Conservation (phyloP, 2,888 invertebrate species). For the Pterobdella sp. region DNA sequence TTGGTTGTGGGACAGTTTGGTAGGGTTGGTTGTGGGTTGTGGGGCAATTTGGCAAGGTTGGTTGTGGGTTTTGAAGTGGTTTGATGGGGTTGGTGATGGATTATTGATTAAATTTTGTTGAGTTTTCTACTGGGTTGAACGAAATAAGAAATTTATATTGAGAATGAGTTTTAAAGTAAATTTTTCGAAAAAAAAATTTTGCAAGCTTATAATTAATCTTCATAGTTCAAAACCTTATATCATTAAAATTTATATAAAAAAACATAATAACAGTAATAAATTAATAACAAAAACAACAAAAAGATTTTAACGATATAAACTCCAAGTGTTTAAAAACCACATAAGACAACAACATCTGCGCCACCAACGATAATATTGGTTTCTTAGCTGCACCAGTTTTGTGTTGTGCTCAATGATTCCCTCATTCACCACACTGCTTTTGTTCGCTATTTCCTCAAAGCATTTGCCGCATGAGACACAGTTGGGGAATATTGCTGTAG, state of each 20-base stretch:
- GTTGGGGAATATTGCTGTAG: slow-evolving; percentile 12
- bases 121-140: neutral
- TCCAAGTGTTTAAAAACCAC: too few species aligned
- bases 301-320: too few species aligned
- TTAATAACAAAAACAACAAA: too few species aligned
- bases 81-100: neutral
- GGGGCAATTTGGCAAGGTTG: neutral
- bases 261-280: too few species aligned
- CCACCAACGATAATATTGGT: slow-evolving; percentile 4
- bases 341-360: too few species aligned
- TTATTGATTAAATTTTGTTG: neutral
- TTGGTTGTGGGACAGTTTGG: neutral
- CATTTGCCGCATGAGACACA: slow-evolving; percentile 16
- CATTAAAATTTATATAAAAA: too few species aligned
- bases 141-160: neutral
- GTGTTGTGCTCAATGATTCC: neutral
- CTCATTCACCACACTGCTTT: neutral
- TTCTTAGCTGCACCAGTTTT: neutral
- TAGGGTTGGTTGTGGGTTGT: neutral
- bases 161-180: neutral
- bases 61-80: neutral
- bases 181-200: too few species aligned
- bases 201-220: too few species aligned
- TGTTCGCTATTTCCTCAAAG: slow-evolving; percentile 10
- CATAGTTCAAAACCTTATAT: too few species aligned